Conservation (phyloP, 2,797 vertebrate genomes). For the Etheostoma nigrum region DNA sequence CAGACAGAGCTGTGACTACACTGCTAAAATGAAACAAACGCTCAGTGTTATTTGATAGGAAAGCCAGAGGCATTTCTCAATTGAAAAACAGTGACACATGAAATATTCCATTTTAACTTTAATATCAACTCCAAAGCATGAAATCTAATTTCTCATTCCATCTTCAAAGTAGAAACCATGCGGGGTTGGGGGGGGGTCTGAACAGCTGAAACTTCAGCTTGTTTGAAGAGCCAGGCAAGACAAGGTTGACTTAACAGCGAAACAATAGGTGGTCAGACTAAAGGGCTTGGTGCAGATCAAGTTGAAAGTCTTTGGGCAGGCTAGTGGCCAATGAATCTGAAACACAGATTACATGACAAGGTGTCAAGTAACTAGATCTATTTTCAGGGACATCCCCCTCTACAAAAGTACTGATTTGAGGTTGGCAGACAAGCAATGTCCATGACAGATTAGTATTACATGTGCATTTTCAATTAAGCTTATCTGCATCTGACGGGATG, state of each 20-base stretch:
- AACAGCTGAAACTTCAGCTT: constrained; percentile 70
- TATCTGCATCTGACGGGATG: neutral
- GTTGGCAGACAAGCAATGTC: neutral
- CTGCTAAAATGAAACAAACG: constrained; percentile 6
- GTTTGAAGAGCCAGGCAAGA: constrained; percentile 53
- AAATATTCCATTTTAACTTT: constrained; percentile 30
- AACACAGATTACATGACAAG: constrained; percentile 47
- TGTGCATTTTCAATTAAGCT: neutral
- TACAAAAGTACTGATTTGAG: neutral
- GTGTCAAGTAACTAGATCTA: constrained; percentile 49
- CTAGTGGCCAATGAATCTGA: constrained; percentile 56
- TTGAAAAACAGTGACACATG: constrained; percentile 16
- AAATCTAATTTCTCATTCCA: constrained; percentile 48
- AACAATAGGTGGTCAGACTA: constrained; percentile 69
- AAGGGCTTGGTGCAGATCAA: constrained; percentile 62
- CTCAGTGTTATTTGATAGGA: constrained; percentile 28
- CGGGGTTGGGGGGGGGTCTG: constrained; percentile 17
- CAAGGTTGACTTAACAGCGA: constrained; percentile 65
- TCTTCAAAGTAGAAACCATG: constrained; percentile 58
- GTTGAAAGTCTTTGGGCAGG: constrained; percentile 66
- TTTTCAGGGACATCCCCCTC: constrained; percentile 34
- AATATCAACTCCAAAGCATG: constrained; percentile 38
- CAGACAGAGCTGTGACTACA: neutral
- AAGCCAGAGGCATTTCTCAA: constrained; percentile 18
- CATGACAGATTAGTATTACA: neutral